Evolutionary conservation across 2,113 vertebrate genomes (phyloP).

Genomic region (Gallinago paraguaiae): DNA sequence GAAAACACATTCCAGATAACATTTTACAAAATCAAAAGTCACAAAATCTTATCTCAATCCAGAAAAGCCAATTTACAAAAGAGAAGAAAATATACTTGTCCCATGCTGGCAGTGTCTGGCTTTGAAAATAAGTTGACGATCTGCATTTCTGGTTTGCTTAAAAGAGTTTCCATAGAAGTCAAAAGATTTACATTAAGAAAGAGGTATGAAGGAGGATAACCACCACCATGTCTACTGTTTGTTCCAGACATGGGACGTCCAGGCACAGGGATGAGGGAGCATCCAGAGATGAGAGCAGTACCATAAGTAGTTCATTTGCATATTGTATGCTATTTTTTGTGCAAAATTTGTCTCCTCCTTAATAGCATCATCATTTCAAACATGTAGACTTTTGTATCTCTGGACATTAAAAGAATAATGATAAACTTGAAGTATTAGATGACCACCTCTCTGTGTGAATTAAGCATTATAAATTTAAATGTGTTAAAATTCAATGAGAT

Average conservation of each 20-base stretch:
- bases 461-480: neutral
- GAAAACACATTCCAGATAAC: neutral
- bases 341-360: neutral
- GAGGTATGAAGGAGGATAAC: neutral
- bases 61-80: neutral
- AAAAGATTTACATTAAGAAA: neutral
- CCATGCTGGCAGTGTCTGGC: neutral
- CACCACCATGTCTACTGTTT: neutral
- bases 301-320: neutral
- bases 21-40: neutral
- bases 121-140: neutral
- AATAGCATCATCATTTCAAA: neutral
- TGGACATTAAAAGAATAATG: neutral
- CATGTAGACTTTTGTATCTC: neutral
- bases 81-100: neutral
- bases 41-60: neutral
- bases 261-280: neutral
- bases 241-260: neutral
- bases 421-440: neutral
- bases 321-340: neutral
- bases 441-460: neutral
- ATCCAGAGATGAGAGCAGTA: neutral
- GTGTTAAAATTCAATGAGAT: neutral
- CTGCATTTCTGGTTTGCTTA: neutral
- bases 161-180: neutral